Evolutionary conservation across 2,888 invertebrate genomes (phyloP).

Genomic region (Syrphus vitripennis): DNA sequence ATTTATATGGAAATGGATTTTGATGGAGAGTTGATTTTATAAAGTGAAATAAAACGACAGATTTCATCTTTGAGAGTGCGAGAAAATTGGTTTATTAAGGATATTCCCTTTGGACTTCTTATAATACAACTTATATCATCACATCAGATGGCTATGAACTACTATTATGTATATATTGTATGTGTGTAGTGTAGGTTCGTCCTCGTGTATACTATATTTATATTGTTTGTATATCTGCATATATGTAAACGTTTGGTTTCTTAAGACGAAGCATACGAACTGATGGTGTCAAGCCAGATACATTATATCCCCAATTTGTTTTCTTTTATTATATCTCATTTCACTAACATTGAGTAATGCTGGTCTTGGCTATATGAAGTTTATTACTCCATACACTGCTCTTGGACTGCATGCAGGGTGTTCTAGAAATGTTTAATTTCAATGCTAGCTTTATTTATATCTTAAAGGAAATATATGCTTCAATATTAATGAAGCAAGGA

Average conservation of each 20-base stretch:
- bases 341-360: background rate
- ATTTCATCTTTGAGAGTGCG: background rate
- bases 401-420: background rate
- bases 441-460: too few relatives aligned
- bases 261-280: background rate
- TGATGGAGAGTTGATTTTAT: background rate
- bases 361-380: background rate
- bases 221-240: background rate
- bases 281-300: constrained; percentile 9
- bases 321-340: constrained; percentile 18
- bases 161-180: background rate
- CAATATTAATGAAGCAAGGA: too few relatives aligned
- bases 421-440: background rate
- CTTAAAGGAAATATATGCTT: too few relatives aligned
- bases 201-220: background rate
- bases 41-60: constrained; percentile 18
- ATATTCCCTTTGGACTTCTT: background rate
- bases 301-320: constrained; percentile 14
- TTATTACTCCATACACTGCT: background rate
- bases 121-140: background rate
- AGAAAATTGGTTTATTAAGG: constrained; percentile 45
- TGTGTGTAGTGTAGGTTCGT: background rate
- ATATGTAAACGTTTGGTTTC: background rate
- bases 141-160: background rate
- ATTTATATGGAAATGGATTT: background rate